phyloP scores from a whole-genome alignment of 1,140 invertebrate species.

The Tribolium madens region DNA sequence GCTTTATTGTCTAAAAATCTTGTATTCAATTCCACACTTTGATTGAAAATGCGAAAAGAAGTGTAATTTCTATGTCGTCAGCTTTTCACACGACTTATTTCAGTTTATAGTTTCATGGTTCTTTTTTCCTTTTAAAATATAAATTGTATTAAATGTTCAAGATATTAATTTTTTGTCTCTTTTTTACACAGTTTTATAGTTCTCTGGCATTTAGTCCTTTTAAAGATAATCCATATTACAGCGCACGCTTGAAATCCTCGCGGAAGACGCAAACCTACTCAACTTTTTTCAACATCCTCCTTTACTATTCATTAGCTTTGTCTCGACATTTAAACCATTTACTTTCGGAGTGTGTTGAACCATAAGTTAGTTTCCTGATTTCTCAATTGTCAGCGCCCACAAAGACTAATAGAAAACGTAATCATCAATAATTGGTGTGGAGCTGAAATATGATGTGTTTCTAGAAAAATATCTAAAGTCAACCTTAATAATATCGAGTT shows the following conservation, averaged over 20 bases:
- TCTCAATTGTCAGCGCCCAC: constrained; percentile 6
- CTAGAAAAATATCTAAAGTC: constrained; percentile 31
- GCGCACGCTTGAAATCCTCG: not conserved
- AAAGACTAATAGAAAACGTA: constrained; percentile 12
- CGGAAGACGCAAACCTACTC: constrained; percentile 4
- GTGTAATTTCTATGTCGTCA: not conserved
- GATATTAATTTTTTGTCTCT: constrained; percentile 9
- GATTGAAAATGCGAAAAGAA: constrained; percentile 20
- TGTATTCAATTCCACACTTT: constrained; percentile 24
- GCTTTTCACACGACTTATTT: constrained; percentile 13
- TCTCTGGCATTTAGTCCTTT: constrained; percentile 6
- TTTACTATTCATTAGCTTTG: constrained; percentile 21
- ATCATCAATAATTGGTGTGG: constrained; percentile 20
- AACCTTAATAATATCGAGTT: constrained; percentile 49
- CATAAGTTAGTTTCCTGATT: constrained; percentile 10
- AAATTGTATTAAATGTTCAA: constrained; percentile 5
- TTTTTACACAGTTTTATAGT: not conserved
- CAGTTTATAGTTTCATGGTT: constrained; percentile 2
- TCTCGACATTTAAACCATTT: constrained; percentile 6
- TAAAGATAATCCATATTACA: not conserved
- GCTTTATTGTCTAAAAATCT: not conserved
- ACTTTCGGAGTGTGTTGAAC: not conserved
- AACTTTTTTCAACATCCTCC: constrained; percentile 27
- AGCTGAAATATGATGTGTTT: constrained; percentile 21
- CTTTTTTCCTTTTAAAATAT: not conserved